A percentile compares a stretch with the other conserved stretches of the same genome.
Conservation (phyloP, 2,797 vertebrate genomes). For the Lepilemur septentrionalis region DNA sequence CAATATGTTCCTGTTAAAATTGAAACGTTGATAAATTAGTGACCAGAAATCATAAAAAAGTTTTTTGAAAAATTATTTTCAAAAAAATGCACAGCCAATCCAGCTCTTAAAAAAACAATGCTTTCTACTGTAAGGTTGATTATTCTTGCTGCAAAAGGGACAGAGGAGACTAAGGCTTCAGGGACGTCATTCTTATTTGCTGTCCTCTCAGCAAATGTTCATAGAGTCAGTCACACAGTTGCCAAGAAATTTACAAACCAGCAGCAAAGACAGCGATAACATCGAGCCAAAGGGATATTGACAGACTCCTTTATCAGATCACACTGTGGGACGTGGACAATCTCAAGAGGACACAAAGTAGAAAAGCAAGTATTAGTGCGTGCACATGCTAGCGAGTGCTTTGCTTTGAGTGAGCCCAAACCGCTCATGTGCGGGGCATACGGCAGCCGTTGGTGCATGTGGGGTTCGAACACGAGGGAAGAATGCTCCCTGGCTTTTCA, state of each 20-base stretch:
- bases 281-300: not conserved
- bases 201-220: not conserved
- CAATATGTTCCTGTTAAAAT: not conserved
- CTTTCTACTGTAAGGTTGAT: not conserved
- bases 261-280: not conserved
- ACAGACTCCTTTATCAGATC: not conserved
- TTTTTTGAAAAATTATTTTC: not conserved
- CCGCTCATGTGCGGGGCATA: not conserved
- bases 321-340: not conserved
- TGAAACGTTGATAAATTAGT: not conserved
- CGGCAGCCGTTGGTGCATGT: not conserved
- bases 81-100: not conserved
- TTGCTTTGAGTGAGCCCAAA: not conserved
- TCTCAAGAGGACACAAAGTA: not conserved
- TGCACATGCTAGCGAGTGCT: accelerated
- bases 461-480: not conserved
- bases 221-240: not conserved
- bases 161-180: not conserved
- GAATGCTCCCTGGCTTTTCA: constrained; percentile 30
- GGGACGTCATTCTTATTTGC: not conserved
- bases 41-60: not conserved
- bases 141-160: not conserved
- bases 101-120: not conserved
- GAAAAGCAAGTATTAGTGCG: not conserved
- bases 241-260: not conserved